Conservation (phyloP, 2,797 vertebrate species). For the Psittacula derbiana region DNA sequence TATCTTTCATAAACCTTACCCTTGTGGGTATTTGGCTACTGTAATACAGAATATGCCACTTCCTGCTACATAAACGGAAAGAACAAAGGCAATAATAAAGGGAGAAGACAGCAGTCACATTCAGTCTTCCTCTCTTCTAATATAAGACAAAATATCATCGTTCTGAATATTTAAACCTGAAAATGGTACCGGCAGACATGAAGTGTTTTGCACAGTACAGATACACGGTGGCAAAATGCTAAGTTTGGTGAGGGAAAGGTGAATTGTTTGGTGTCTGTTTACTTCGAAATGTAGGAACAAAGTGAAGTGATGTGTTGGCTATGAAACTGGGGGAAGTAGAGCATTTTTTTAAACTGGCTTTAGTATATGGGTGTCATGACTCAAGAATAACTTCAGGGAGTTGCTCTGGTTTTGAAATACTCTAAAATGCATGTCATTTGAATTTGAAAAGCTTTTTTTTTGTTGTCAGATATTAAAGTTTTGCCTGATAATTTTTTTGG, state of each 20-base stretch:
- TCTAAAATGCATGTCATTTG: neutral
- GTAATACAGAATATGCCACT: neutral
- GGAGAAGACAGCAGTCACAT: neutral
- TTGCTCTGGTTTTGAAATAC: neutral
- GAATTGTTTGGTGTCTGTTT: neutral
- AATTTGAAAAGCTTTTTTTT: neutral
- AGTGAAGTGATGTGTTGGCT: neutral
- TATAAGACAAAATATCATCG: neutral
- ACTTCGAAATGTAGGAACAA: neutral
- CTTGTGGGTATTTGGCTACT: neutral
- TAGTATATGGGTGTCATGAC: neutral
- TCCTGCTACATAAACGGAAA: neutral
- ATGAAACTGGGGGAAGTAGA: neutral
- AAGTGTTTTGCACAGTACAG: neutral
- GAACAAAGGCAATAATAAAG: neutral
- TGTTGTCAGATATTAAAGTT: neutral
- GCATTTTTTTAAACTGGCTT: neutral
- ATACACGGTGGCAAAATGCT: neutral
- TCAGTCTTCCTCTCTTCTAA: neutral
- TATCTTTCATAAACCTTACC: neutral
- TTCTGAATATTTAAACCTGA: neutral
- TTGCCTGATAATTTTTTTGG: neutral
- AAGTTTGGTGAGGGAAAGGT: neutral
- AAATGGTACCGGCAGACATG: neutral
- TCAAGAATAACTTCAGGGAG: neutral